A percentile compares a stretch with the other conserved stretches of the same genome.
Conservation (phyloP, 2,888 invertebrate genomes). For the Acanthococcus lagerstroemiae region DNA sequence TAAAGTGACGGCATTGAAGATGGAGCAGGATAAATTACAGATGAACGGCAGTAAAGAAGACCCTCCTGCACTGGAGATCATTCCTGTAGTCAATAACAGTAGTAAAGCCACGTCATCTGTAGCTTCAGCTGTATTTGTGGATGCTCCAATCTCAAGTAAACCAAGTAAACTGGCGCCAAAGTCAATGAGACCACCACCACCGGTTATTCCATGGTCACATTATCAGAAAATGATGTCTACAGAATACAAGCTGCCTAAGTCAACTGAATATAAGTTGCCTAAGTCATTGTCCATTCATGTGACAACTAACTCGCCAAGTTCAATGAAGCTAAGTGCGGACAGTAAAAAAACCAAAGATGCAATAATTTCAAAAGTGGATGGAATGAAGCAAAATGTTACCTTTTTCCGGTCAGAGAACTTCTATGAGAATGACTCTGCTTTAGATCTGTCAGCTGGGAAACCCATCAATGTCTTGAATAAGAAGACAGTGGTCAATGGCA, state of each 20-base stretch:
- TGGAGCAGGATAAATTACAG: conserved; percentile 37
- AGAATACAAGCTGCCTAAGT: conserved; percentile 11
- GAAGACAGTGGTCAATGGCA: conserved; percentile 1
- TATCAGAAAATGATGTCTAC: conserved; percentile 42
- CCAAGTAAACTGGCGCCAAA: neutral
- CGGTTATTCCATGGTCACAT: conserved; percentile 47
- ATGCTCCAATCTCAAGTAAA: neutral
- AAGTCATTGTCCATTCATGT: conserved; percentile 8
- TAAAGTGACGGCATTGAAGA: conserved; percentile 39
- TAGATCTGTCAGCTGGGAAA: conserved; percentile 11
- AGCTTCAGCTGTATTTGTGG: neutral
- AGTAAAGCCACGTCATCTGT: neutral
- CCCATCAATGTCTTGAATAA: neutral
- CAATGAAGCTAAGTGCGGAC: neutral
- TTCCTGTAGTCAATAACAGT: conserved; percentile 36
- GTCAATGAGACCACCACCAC: conserved; percentile 44
- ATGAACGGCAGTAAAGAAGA: conserved; percentile 38
- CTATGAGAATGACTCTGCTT: conserved; percentile 2
- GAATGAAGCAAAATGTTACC: conserved; percentile 27
- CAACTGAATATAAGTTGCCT: conserved; percentile 1
- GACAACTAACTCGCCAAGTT: neutral
- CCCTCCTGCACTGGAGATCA: conserved; percentile 40
- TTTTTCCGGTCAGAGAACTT: conserved; percentile 21
- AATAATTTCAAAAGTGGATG: neutral
- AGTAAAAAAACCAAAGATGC: conserved; percentile 6